Conservation (phyloP, 1,140 invertebrate species). For the Rhysida immarginata region DNA sequence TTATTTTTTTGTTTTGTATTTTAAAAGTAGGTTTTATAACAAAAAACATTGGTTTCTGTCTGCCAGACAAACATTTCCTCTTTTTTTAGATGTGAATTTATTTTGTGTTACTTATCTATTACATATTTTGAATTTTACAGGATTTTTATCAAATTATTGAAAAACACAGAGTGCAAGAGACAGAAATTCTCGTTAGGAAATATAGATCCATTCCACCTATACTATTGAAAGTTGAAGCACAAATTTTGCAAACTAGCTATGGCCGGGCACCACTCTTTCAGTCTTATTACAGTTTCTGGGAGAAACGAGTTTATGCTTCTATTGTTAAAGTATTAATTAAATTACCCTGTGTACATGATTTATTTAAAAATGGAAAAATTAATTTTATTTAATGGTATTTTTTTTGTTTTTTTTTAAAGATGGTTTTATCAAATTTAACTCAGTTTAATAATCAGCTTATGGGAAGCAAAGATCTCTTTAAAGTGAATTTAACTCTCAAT, state of each 20-base stretch:
- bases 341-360: too few relatives aligned
- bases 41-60: too few relatives aligned
- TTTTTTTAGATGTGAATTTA: too few relatives aligned
- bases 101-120: too few relatives aligned
- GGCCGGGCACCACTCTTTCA: slow-evolving; percentile 29
- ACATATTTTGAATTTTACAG: too few relatives aligned
- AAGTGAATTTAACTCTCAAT: slow-evolving; percentile 54
- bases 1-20: too few relatives aligned
- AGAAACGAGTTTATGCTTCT: slow-evolving; percentile 30
- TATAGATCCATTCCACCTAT: slow-evolving; percentile 58
- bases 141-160: slow-evolving; percentile 51
- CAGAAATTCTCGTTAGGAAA: slow-evolving; percentile 44
- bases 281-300: slow-evolving; percentile 35
- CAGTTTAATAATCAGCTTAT: slow-evolving; percentile 45
- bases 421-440: slow-evolving; percentile 53
- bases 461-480: slow-evolving; percentile 46
- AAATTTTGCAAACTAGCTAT: slow-evolving; percentile 32
- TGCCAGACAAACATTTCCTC: too few relatives aligned
- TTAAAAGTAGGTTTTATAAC: too few relatives aligned
- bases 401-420: slow-evolving; percentile 30
- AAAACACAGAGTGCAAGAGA: slow-evolving; percentile 44
- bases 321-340: slow-evolving; percentile 30
- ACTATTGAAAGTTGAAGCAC: slow-evolving; percentile 61
- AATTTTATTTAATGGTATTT: too few relatives aligned
- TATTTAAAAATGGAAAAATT: too few relatives aligned